Percentiles rank a stretch among this genome's conserved stretches.
phyloP scores from a whole-genome alignment of 2,797 vertebrate genomes.

The Sebastes trivittatus region DNA sequence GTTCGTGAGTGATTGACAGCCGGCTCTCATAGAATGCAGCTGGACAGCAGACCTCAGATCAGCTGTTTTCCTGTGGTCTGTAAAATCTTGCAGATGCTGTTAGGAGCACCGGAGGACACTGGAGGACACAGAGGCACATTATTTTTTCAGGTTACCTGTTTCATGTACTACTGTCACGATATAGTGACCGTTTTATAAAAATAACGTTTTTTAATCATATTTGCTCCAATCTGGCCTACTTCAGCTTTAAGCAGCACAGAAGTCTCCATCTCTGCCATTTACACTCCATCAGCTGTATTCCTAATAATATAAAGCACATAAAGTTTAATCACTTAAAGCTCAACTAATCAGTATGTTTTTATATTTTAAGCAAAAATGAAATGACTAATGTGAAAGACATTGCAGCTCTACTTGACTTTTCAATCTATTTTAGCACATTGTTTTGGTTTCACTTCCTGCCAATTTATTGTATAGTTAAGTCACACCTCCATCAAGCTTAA shows the following conservation, averaged over 20 bases:
- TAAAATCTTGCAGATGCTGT: too few species aligned
- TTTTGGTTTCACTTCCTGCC: not conserved
- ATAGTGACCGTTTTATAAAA: fast-evolving
- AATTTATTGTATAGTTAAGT: not conserved
- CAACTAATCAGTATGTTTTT: not conserved
- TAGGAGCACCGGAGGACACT: too few species aligned
- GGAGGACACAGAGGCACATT: too few species aligned
- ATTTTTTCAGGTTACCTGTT: too few species aligned
- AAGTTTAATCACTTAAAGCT: not conserved
- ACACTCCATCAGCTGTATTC: not conserved
- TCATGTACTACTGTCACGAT: too few species aligned
- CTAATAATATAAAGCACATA: not conserved
- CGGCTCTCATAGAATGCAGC: fast-evolving
- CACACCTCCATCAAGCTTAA: not conserved
- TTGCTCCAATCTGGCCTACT: too few species aligned
- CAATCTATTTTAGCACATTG: not conserved
- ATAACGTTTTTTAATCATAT: too few species aligned
- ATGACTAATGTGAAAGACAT: not conserved
- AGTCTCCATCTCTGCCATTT: not conserved
- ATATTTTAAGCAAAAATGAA: not conserved
- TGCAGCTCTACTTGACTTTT: not conserved
- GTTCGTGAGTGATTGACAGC: too few species aligned
- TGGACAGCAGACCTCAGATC: too few species aligned
- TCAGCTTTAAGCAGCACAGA: not conserved
- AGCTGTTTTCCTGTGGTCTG: too few species aligned